Base-by-base conservation (phyloP, 2,888 invertebrate species). In the Alcis repandata region DNA sequence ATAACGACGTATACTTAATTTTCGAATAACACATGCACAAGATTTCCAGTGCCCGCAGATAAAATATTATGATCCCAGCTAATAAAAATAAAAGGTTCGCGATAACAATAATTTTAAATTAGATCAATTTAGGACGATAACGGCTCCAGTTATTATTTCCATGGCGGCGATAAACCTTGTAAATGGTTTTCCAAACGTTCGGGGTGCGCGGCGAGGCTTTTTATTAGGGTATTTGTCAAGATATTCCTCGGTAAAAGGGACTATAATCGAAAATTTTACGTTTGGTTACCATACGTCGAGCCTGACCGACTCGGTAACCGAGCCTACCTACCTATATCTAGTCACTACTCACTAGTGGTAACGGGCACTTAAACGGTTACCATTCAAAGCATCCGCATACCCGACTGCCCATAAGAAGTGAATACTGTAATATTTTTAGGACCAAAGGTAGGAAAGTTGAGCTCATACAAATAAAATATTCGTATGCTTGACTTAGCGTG, bases 141-240 rank as follows among this genome's bases (percentile, higher is more conserved):
- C 89, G 90, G 90, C 89, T 83, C 80, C 89, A 87, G 91, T 91
- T 92, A 92, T 92, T 92, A 92, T 92, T 92, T 91, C 91, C 91
- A 92, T 91, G 83, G 91, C 90, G 86, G 82, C 91, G 88, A 92
- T 92, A 92, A 92, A 92, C 85, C 90, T 92, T 90, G 90, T 89
- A 89, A 92, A 92, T 91, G 90, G 92, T 89, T 92, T 92, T 91
- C 89, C 92, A 89, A 92, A 91, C 89, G 90, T 85, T 87, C 85
- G 85, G 73, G 86, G 83, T 77, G 89, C 84, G 86, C 87, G 85
- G 83, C 83, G 87, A 87, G 89, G 86, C 88, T 88, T 91, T 92
- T 92, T 92, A 92, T 91, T 90, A 85, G 85, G 91, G 86, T 89
- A 90, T 92, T 92, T 92, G 91, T 92, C 92, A 91, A 90, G 92